phyloP scores from a whole-genome alignment of 2,797 vertebrate genomes.

The Epinephelus awoara region DNA sequence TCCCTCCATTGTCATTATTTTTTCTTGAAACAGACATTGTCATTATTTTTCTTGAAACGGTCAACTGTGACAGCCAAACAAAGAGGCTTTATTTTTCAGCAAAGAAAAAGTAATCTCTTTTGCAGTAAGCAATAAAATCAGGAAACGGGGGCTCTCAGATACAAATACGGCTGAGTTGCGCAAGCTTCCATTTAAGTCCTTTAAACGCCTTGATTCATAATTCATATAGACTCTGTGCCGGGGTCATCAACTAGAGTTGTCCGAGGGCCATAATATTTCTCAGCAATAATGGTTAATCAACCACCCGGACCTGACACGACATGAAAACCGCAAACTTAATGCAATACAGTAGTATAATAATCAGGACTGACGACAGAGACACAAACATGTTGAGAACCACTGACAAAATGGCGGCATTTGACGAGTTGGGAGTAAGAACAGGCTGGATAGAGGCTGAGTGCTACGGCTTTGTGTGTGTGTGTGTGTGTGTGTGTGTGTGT shows the following conservation, averaged over 20 bases:
- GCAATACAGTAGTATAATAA: too few species aligned
- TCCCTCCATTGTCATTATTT: conserved; percentile 46
- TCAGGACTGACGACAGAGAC: too few species aligned
- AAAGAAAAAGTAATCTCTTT: conserved; percentile 44
- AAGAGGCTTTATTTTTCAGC: conserved; percentile 52
- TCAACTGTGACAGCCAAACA: conserved; percentile 68
- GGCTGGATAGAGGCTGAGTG: too few species aligned
- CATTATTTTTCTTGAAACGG: conserved; percentile 53
- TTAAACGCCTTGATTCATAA: conserved; percentile 33
- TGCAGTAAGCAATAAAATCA: conserved; percentile 32
- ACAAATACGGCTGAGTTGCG: conserved; percentile 30
- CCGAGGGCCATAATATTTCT: too few species aligned
- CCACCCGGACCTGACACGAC: too few species aligned
- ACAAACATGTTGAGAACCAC: too few species aligned
- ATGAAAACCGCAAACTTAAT: too few species aligned
- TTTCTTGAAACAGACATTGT: conserved; percentile 50
- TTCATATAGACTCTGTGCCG: conserved; percentile 23
- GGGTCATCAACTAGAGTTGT: not conserved
- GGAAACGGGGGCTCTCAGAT: conserved; percentile 16
- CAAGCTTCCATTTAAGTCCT: conserved; percentile 25
- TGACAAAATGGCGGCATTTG: too few species aligned
- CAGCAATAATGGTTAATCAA: too few species aligned
- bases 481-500: too few species aligned
- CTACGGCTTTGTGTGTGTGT: too few species aligned
- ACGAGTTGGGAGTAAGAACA: too few species aligned